These are phyloP conservation scores for Alcis repandata DNA, from an alignment of 2,888 invertebrate species.

Conservation along the genomic window DNA sequence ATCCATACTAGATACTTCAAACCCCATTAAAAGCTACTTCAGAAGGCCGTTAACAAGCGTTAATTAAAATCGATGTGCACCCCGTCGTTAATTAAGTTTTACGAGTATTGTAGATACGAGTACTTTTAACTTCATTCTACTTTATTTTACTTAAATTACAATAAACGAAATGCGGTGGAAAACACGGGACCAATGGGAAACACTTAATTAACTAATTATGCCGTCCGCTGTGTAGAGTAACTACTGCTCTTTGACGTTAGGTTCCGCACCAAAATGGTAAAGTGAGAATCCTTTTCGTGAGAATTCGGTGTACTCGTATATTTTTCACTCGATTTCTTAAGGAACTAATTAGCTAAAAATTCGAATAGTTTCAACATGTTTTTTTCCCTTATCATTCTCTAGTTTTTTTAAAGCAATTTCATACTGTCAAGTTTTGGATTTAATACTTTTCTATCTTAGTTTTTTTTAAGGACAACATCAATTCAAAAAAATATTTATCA, in stretches of 20 bases:
- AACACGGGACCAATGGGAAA: conserved; percentile 15
- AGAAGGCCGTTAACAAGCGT: conserved; percentile 23
- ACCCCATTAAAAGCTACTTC: conserved; percentile 23
- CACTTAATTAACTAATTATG: conserved; percentile 18
- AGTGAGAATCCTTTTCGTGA: neutral
- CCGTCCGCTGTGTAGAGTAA: neutral
- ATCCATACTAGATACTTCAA: conserved; percentile 9
- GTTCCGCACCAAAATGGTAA: too few relatives aligned
- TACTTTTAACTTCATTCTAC: conserved; percentile 17
- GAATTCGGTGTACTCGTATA: too few relatives aligned
- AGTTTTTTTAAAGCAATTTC: too few relatives aligned
- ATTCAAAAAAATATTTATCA: too few relatives aligned
- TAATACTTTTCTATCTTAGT: too few relatives aligned
- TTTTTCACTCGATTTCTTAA: too few relatives aligned
- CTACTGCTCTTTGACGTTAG: neutral
- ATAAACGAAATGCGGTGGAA: conserved; percentile 25
- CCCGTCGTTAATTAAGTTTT: conserved; percentile 28
- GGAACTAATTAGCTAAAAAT: too few relatives aligned
- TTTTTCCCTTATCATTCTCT: too few relatives aligned
- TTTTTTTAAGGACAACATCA: too few relatives aligned
- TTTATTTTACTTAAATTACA: conserved; percentile 26
- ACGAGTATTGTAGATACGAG: conserved; percentile 29
- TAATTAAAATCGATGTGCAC: conserved; percentile 31
- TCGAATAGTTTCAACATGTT: too few relatives aligned
- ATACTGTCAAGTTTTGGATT: too few relatives aligned